Base-by-base conservation (phyloP, 2,113 vertebrate genomes). In the Oncorhynchus kisutch region DNA sequence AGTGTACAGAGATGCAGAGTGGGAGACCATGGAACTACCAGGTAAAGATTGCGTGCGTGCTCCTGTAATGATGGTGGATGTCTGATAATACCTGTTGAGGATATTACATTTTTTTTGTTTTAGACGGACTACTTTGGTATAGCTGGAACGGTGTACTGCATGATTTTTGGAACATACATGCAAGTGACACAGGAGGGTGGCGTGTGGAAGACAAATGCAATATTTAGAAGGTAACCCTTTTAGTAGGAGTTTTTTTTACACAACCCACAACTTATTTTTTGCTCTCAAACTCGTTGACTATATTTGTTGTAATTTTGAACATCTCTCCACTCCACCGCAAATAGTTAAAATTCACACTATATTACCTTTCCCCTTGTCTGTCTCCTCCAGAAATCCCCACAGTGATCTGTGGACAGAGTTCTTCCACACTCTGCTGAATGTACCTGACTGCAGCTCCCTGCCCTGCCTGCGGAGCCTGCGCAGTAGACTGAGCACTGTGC, bases 111-210 rank as follows among this genome's bases (percentile, higher is more conserved):
- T 20, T 31, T 24, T 67, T 31, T 67, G 4, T 66, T 54, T 14
- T 39, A 99, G 98, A 93, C 97, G 0, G 98, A 99, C 85, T 97
- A 95, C 84, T 99, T 96, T 22, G 98, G 97, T 1, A 82, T 98
- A 0, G 97, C 97, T 0, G 97, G 94, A n/a, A 98, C 97, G 0
- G 88, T 97, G 1, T 91, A 96, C 92, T 99, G 96, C 85, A 90
- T 99, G 95, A 90, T 99, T 70, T 97, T 98, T 0, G 98, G 98
- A 13, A 94, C 92, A 0, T 99, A 99, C 91, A 98, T 99, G 97
- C 90, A 93, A 84, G 94, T 98, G 27, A 93, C 81, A 64, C 85
- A 94, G 0, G 95, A 97, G 16, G 87, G 88, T 0, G 96, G 95
- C 0, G 22, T 94, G 54, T 99, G 97, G 97, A 98, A 90, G 80